A percentile compares a stretch with the other conserved stretches of the same genome.
Conservation (phyloP, 30 jellyfish, hydroid and myxozoan species). For the Morbakka virulenta region DNA sequence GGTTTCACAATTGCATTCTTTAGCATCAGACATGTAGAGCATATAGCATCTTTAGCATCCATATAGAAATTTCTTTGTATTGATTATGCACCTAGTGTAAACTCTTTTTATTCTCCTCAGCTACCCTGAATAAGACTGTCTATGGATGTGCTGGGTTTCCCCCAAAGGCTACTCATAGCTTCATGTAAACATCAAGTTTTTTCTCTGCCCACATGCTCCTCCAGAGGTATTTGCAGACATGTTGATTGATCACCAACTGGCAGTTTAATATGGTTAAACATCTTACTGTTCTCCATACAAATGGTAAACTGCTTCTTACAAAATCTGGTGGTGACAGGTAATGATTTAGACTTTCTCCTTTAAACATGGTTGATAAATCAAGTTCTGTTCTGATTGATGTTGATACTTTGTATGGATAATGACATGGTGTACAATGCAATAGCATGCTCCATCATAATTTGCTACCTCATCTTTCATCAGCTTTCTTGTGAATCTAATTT, state of each 20-base stretch:
- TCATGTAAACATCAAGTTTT: constrained; percentile 41
- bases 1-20: too few relatives aligned
- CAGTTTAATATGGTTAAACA: too few relatives aligned
- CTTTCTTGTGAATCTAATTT: background rate
- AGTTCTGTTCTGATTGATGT: constrained; percentile 5
- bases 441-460: background rate
- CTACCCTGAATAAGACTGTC: too few relatives aligned
- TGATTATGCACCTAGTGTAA: constrained; percentile 3
- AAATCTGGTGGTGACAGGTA: constrained; percentile 14
- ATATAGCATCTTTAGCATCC: too few relatives aligned
- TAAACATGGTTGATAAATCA: constrained; percentile 1
- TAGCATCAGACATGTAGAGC: constrained; percentile 17
- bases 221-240: too few relatives aligned
- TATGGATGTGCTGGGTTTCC: too few relatives aligned
- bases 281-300: too few relatives aligned
- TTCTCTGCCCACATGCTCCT: constrained; percentile 39
- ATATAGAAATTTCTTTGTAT: too few relatives aligned
- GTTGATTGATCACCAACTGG: too few relatives aligned
- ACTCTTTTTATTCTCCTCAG: constrained; percentile 7
- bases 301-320: background rate
- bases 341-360: constrained; percentile 4
- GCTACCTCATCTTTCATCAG: background rate
- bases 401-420: background rate
- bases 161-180: constrained; percentile 32
- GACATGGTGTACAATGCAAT: constrained; percentile 6